Evolutionary conservation across 2,113 vertebrate species (phyloP).

Genomic region (Mesitornis unicolor): DNA sequence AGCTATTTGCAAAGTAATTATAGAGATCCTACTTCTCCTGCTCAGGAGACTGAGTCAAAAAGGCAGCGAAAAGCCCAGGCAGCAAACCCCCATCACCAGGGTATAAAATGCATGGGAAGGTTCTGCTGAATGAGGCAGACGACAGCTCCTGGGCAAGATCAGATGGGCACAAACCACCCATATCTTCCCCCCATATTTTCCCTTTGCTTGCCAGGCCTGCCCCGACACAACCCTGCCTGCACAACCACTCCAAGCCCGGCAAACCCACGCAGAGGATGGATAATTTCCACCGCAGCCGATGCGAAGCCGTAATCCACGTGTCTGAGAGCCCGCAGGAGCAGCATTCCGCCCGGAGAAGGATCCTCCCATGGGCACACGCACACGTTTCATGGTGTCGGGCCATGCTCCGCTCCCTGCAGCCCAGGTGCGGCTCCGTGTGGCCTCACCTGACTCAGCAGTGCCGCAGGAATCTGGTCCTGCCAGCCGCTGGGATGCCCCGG

Average conservation of each 20-base stretch:
- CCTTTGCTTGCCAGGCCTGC: no score
- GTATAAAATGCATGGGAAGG: accelerated
- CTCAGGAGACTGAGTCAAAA: not conserved
- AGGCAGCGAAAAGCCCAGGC: not conserved
- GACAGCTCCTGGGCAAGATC: not conserved
- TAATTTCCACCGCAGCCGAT: accelerated
- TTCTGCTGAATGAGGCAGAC: accelerated
- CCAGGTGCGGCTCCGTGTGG: accelerated
- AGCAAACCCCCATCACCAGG: not conserved
- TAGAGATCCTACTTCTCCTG: not conserved
- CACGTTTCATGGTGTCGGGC: no score
- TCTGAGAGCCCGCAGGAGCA: accelerated
- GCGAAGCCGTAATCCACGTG: no score
- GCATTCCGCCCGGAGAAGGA: not conserved
- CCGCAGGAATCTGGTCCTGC: not conserved
- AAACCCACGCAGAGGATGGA: accelerated
- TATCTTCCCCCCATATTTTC: no score
- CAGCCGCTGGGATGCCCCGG: not conserved
- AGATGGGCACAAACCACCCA: no score
- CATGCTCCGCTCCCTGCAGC: not conserved
- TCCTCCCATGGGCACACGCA: not conserved
- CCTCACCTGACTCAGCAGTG: not conserved
- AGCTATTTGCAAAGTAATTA: not conserved
- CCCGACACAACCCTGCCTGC: no score
- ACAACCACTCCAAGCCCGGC: not conserved